Conservation (phyloP, 2,888 invertebrate genomes). For the Omphaloscelis lunosa region DNA sequence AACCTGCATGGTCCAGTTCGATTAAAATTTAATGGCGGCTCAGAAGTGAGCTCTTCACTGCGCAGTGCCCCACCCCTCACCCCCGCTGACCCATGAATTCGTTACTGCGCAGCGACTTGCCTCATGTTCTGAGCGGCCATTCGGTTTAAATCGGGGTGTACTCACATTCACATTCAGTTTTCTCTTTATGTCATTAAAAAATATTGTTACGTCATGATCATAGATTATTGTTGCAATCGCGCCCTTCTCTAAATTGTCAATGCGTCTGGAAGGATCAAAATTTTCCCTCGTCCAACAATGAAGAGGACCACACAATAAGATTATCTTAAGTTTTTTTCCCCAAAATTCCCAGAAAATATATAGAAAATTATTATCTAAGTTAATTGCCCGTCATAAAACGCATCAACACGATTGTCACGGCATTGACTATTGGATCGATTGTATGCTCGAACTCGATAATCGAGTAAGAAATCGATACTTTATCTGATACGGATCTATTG, state of each 20-base stretch:
- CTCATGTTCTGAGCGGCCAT: no score
- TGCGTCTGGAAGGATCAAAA: conserved; percentile 8
- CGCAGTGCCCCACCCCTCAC: no score
- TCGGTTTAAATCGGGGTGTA: background rate
- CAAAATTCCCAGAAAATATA: conserved; percentile 41
- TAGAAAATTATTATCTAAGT: conserved; percentile 54
- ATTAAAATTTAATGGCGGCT: no score
- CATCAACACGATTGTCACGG: conserved; percentile 58
- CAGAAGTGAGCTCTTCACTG: no score
- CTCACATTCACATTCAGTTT: background rate
- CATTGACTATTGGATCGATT: conserved; percentile 79
- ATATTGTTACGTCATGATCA: background rate
- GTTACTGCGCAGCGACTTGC: no score
- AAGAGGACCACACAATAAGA: conserved; percentile 25
- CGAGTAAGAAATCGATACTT: conserved; percentile 75
- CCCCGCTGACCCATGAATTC: no score
- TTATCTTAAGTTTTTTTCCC: background rate
- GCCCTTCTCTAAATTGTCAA: conserved; percentile 5
- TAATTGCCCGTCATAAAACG: conserved; percentile 58
- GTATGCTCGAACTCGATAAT: conserved; percentile 67
- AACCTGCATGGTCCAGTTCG: background rate
- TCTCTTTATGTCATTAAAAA: background rate
- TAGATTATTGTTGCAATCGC: background rate
- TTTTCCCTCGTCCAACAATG: conserved; percentile 40
- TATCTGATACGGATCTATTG: conserved; percentile 77